Evolutionary conservation across 2,113 vertebrate genomes (phyloP).

Genomic region (Siphamia tubifer): DNA sequence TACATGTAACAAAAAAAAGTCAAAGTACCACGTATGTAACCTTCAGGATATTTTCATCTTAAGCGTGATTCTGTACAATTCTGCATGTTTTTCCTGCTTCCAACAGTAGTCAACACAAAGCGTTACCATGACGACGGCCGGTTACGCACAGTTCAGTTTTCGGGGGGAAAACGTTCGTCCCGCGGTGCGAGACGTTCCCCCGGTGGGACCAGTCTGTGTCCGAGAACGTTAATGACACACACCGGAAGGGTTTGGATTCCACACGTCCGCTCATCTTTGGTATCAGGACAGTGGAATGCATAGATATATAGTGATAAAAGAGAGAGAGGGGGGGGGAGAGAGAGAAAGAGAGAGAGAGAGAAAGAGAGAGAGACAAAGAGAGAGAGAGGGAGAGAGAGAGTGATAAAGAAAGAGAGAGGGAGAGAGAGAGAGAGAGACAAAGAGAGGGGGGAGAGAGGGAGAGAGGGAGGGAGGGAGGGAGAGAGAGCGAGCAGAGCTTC

Average conservation of each 20-base stretch:
- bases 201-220: slow-evolving; percentile 52
- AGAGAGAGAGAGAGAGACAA: slow-evolving; percentile 38
- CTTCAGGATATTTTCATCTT: slow-evolving; percentile 83
- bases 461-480: slow-evolving; percentile 37
- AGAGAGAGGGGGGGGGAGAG: slow-evolving; percentile 16
- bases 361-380: slow-evolving; percentile 32
- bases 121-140: slow-evolving; percentile 48
- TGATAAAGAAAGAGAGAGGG: slow-evolving; percentile 29
- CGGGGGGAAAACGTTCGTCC: too few species aligned
- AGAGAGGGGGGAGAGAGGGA: slow-evolving; percentile 46
- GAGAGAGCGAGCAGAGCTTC: slow-evolving; percentile 58
- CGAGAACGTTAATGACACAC: slow-evolving; percentile 54
- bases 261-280: slow-evolving; percentile 88
- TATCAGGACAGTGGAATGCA: slow-evolving; percentile 91
- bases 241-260: slow-evolving; percentile 69
- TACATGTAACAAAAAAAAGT: slow-evolving; percentile 81
- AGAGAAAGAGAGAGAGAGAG: too few species aligned
- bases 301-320: slow-evolving; percentile 83
- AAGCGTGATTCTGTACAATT: slow-evolving; percentile 87
- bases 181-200: slow-evolving; percentile 49
- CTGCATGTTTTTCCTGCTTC: slow-evolving; percentile 74
- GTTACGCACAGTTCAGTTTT: too few species aligned
- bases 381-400: slow-evolving; percentile 15
- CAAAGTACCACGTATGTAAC: slow-evolving; percentile 87
- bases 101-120: slow-evolving; percentile 83